Conservation (phyloP, 2,888 invertebrate species). For the Pyralis farinalis region DNA sequence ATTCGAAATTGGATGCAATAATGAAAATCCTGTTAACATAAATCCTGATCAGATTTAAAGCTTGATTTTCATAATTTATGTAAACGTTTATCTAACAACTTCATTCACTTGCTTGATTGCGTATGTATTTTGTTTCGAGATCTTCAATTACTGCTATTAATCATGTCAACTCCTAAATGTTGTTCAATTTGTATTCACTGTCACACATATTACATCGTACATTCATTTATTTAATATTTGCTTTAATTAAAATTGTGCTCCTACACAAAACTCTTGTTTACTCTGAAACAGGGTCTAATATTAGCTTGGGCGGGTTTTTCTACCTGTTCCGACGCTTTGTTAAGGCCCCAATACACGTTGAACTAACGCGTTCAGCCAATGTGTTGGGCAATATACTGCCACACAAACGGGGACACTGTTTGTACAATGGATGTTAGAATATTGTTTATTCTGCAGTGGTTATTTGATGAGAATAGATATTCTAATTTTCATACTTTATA, state of each 20-base stretch:
- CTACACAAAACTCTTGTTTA: constrained; percentile 46
- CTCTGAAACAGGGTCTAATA: constrained; percentile 50
- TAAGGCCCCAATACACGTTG: no score
- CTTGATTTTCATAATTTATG: constrained; percentile 6
- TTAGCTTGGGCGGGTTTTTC: constrained; percentile 52
- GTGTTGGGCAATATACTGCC: no score
- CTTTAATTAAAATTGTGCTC: constrained; percentile 55
- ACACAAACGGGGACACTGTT: no score
- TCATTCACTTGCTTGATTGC: constrained; percentile 34
- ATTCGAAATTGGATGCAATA: background rate
- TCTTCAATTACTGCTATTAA: constrained; percentile 36
- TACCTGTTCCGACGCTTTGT: constrained; percentile 64
- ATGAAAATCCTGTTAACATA: constrained; percentile 4
- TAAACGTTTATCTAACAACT: background rate
- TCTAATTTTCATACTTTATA: no score
- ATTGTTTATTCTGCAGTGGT: no score
- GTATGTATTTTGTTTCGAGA: constrained; percentile 32
- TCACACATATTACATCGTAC: constrained; percentile 12
- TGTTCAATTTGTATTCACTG: constrained; percentile 36
- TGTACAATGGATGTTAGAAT: no score
- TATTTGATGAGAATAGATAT: no score
- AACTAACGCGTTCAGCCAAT: no score
- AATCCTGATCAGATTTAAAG: constrained; percentile 14
- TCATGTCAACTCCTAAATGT: constrained; percentile 24
- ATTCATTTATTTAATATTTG: constrained; percentile 42